Conservation (phyloP, 2,888 invertebrate genomes). For the Caenorhabditis wallacei region DNA sequence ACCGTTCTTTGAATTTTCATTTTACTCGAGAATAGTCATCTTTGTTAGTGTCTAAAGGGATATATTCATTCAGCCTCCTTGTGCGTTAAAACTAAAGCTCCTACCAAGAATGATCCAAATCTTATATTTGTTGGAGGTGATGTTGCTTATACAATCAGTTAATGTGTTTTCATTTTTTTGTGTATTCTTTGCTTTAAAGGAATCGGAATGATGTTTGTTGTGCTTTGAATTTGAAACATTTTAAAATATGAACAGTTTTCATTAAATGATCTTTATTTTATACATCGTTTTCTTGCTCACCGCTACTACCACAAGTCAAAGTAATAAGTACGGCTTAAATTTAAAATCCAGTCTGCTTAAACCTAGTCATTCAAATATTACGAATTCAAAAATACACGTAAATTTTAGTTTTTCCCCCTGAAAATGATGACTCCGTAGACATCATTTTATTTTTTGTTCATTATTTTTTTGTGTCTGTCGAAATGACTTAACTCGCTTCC, state of each 20-base stretch:
- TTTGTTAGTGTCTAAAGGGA: background rate
- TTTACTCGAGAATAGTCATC: background rate
- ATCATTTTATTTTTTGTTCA: background rate
- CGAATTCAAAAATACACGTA: background rate
- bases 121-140: background rate
- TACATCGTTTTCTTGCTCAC: background rate
- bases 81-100: constrained; percentile 14
- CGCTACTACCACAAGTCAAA: background rate
- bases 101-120: constrained; percentile 30
- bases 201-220: background rate
- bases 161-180: constrained; percentile 27
- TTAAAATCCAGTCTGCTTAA: background rate
- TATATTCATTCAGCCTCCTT: background rate
- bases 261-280: background rate
- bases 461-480: no score
- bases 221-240: background rate
- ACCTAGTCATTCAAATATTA: background rate
- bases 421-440: no score
- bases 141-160: constrained; percentile 26
- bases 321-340: background rate
- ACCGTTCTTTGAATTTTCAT: constrained; percentile 19
- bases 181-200: background rate
- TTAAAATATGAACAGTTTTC: background rate
- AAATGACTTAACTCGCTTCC: no score
- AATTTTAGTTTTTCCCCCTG: background rate